Base-by-base conservation (phyloP, 2,888 invertebrate genomes). In the Dicycla oo region DNA sequence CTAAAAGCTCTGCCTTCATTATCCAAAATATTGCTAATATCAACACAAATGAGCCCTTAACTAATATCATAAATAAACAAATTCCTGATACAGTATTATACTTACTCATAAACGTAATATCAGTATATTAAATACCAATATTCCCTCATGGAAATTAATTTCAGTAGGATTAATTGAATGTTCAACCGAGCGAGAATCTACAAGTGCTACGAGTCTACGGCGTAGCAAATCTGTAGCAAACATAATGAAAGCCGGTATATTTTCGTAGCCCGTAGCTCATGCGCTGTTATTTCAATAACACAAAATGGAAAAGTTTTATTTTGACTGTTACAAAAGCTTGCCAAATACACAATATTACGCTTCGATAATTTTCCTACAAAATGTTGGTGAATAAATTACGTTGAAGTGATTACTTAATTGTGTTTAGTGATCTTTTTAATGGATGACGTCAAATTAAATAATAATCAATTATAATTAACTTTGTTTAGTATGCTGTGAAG, bases 121-220 rank as follows among this genome's bases (percentile, higher is more conserved):
- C 61, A 75, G 60, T 75, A 73, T 75, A 77, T 75, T 73, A 78
- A 84, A 82, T 78, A 80, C 74, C 66, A 80, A 81, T 85, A 82
- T 80, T 73, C 58, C 64, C 66, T 30, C 69, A 72, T 71, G 62
- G 72, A 79, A 76, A 77, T 85, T 84, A 81, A 82, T 84, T 79
- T 80, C 73, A 76, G 75, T 71, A 74, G 64, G 73, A 80, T 65
- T 86, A 83, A 86, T 83, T 84, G 77, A 84, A 86, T 79, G 84
- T 78, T 77, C 68, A 78, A 67, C 69, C 54, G 67, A 74, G 71
- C 75, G 58, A 65, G 76, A 81, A 82, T 75, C 82, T 87, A 87
- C 83, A 84, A 84, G 80, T 79, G 83, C 87, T 88, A 87, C 86
- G 86, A 79, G 73, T 64, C 86, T 88, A 88, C 88, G 86, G 69